phyloP scores from a whole-genome alignment of 2,113 vertebrate genomes.

The Melanostigma gelatinosum region DNA sequence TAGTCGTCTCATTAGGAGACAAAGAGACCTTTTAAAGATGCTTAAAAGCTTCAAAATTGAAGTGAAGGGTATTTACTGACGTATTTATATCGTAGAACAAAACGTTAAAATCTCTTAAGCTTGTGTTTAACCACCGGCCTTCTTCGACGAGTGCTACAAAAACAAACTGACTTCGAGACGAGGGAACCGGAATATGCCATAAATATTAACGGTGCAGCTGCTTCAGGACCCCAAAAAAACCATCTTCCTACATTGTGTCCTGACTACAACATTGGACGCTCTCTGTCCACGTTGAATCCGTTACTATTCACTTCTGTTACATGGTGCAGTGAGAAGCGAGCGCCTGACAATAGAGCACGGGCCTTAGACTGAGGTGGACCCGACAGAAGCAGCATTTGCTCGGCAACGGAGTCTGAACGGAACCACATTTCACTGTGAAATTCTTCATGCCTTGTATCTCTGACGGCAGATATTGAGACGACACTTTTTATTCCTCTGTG shows the following conservation, averaged over 20 bases:
- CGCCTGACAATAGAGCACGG: background rate
- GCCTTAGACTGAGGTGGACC: background rate
- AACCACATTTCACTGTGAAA: slow-evolving; percentile 3
- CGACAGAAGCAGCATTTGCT: background rate
- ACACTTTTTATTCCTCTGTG: slow-evolving; percentile 16
- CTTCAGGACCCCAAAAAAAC: background rate
- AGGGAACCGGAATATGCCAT: background rate
- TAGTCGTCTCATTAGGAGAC: no score
- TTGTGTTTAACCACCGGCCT: background rate
- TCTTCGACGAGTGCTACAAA: no score
- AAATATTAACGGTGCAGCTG: background rate
- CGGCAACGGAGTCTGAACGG: slow-evolving; percentile 2
- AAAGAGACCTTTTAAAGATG: no score
- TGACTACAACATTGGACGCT: background rate
- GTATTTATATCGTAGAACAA: background rate
- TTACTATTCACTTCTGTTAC: background rate
- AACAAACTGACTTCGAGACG: background rate
- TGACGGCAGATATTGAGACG: slow-evolving; percentile 2
- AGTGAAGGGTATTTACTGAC: no score
- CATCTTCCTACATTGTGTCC: background rate
- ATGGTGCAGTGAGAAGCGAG: background rate
- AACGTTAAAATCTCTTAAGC: background rate
- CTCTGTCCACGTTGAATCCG: background rate
- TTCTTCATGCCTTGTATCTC: background rate
- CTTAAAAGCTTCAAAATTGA: no score